Evolutionary conservation across 2,888 invertebrate species (phyloP), one percentile per base, ranked within the genome.

Genomic region (Arge pagana): DNA sequence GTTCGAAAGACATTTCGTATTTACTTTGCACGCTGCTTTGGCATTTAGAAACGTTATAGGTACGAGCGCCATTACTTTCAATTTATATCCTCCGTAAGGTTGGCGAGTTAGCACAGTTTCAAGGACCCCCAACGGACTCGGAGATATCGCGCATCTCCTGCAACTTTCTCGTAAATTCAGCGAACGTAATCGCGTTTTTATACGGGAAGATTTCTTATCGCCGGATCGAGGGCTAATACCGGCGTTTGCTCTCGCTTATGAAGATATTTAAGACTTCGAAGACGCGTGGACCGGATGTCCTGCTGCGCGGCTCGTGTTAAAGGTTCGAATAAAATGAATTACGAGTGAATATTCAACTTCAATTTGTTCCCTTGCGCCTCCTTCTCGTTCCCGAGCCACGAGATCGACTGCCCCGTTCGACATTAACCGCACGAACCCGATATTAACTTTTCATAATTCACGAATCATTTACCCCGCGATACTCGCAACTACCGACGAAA

Each of bases 11-110:
- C 67, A 63, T 70, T 70, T 69, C 58, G 57, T 49, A 42, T 13
- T 24, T 48, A 15, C 35, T 39, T 53, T 52, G 36, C 55, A 41
- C 57, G 37, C 35, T 39, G 26, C 10, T 43, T 39, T 62, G 62
- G 63, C 65, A 60, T 63, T 57, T 62, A 58, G 56, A 57, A 50
- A 60, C 36, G 42, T 61, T 30, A 33, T n/a, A 45, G 54, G 43
- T 23, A 41, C 56, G 53, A 52, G 52, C 55, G 57, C 70, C 70
- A 71, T 72, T 73, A 72, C 67, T 71, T 72, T 72, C 71, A 72
- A 74, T 74, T 74, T 72, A 74, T 74, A 71, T 63, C 62, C 65
- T 65, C 55, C 57, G 55, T 62, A 65, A 66, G 31, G 21, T 64
- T 64, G 61, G 63, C 61, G 65, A 66, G 69, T 68, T 66, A 60